Evolutionary conservation across 2,797 vertebrate species (phyloP).

Genomic region (Oryzias sinensis): DNA sequence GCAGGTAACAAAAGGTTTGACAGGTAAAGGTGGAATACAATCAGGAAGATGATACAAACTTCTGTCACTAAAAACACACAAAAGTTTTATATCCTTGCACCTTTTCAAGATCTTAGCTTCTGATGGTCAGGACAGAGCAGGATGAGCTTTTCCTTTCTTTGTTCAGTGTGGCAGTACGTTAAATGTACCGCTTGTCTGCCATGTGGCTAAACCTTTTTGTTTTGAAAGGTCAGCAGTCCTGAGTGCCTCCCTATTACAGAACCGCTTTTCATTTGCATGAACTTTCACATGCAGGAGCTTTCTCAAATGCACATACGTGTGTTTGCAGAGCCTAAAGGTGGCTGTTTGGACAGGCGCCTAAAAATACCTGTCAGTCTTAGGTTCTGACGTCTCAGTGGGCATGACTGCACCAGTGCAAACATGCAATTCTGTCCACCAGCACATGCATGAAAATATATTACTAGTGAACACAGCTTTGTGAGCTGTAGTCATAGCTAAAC

Average conservation of each 20-base stretch:
- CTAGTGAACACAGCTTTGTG: background rate
- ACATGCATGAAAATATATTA: background rate
- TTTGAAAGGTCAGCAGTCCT: constrained; percentile 67
- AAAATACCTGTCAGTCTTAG: background rate
- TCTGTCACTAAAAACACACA: no score
- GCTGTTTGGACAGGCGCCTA: no score
- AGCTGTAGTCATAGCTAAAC: constrained; percentile 11
- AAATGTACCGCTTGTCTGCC: constrained; percentile 13
- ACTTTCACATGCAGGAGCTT: constrained; percentile 19
- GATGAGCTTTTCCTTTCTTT: constrained; percentile 24
- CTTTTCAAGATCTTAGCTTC: constrained; percentile 4
- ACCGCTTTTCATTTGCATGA: constrained; percentile 48
- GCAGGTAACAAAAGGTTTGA: no score
- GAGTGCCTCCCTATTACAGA: constrained; percentile 22
- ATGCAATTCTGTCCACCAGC: background rate
- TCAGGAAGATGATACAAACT: no score
- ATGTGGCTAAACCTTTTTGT: constrained; percentile 31
- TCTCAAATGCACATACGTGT: constrained; percentile 13
- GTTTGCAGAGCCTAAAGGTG: background rate
- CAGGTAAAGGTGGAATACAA: no score
- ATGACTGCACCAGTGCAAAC: background rate
- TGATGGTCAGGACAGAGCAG: constrained; percentile 15
- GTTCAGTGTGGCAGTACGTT: constrained; percentile 20
- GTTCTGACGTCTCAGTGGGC: constrained; percentile 10
- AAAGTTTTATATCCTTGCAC: no score